A percentile compares a stretch with the other conserved stretches of the same genome.
These are phyloP conservation scores for Pachyseris speciosa DNA, from an alignment of 64 coral and sea anemone species.

Conservation along the genomic window DNA sequence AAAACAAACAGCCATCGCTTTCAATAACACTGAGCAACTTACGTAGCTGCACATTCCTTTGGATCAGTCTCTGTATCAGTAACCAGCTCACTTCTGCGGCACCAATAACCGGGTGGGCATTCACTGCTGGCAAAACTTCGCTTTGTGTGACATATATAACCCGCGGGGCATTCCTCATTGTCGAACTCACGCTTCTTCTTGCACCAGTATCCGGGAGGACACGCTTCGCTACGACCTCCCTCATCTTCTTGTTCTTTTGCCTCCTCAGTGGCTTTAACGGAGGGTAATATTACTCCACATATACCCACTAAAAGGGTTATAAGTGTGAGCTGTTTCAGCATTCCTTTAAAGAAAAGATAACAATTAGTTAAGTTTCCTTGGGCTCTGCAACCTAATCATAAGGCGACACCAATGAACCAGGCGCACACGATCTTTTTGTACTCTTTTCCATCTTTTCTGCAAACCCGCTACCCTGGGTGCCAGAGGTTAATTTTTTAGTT, in stretches of 20 bases:
- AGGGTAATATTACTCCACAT: neutral
- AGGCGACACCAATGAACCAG: too few relatives aligned
- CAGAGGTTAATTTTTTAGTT: too few relatives aligned
- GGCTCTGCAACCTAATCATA: too few relatives aligned
- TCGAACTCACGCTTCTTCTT: slow-evolving; percentile 73
- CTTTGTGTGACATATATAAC: slow-evolving; percentile 47
- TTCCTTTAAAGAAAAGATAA: neutral
- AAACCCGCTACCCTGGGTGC: too few relatives aligned
- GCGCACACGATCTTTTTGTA: too few relatives aligned
- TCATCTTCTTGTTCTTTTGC: slow-evolving; percentile 3
- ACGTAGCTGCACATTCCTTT: slow-evolving; percentile 28
- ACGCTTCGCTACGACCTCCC: neutral
- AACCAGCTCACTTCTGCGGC: slow-evolving; percentile 64
- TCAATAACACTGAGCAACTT: too few relatives aligned
- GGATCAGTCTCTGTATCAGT: slow-evolving; percentile 44
- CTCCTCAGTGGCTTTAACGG: neutral
- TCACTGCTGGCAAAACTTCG: neutral
- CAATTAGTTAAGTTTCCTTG: neutral
- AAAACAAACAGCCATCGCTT: too few relatives aligned
- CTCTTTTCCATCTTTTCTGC: too few relatives aligned
- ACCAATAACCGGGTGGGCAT: slow-evolving; percentile 78
- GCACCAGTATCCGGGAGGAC: slow-evolving; percentile 79
- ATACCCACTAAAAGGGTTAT: slow-evolving; percentile 37
- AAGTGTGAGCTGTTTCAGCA: slow-evolving; percentile 4
- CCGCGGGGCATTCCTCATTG: slow-evolving; percentile 23